Conservation (phyloP, 2,888 invertebrate species). For the Lagria hirta region DNA sequence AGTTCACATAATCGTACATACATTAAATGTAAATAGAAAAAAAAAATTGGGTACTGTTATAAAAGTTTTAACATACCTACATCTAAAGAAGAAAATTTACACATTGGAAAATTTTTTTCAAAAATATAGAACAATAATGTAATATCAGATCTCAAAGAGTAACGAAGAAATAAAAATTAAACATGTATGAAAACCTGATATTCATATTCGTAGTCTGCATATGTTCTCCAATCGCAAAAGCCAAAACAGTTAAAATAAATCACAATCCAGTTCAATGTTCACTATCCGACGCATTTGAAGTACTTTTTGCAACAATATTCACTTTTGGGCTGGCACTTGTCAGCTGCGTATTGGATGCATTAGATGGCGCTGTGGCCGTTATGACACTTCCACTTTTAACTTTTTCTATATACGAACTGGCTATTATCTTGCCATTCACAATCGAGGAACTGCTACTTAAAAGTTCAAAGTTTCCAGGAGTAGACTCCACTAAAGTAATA, state of each 20-base stretch:
- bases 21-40: constrained; percentile 17
- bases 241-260: constrained; percentile 1
- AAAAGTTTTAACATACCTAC: constrained; percentile 18
- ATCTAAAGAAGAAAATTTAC: constrained; percentile 14
- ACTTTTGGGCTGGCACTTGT: constrained; percentile 25
- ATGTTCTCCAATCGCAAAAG: too few species aligned
- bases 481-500: constrained; percentile 45
- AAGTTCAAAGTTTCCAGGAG: constrained; percentile 46
- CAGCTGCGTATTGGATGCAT: constrained; percentile 16
- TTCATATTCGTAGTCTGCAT: constrained; percentile 12
- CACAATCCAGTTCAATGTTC: constrained; percentile 18
- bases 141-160: constrained; percentile 19
- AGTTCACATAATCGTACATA: constrained; percentile 22
- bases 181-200: constrained; percentile 4
- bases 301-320: constrained; percentile 19
- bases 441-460: constrained; percentile 38
- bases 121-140: constrained; percentile 7
- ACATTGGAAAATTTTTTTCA: constrained; percentile 11
- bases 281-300: constrained; percentile 19
- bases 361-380: constrained; percentile 33
- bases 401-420: constrained; percentile 32
- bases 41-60: constrained; percentile 15
- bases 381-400: constrained; percentile 34
- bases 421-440: constrained; percentile 39
- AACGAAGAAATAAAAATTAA: too few species aligned